Base-by-base conservation (phyloP, 2,797 vertebrate genomes). In the Huso huso region DNA sequence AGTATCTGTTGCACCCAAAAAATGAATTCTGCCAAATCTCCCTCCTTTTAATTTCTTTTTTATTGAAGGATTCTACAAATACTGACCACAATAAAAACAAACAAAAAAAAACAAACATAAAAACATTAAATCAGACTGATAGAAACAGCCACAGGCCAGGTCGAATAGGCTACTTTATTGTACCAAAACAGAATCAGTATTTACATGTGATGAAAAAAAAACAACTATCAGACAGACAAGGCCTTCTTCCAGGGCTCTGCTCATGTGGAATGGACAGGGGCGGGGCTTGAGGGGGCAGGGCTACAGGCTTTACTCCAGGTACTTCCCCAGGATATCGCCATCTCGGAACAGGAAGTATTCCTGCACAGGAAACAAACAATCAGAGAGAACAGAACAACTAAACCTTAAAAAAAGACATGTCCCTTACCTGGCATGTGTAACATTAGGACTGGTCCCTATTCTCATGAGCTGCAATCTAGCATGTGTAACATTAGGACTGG, bases 311-410 rank as follows among this genome's bases (percentile, higher is more conserved):
- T 86, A 98, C 8, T 95, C 91, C n/a, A 91, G 55, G 0, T 95
- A 98, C 82, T 98, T 99, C 52, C 95, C 97, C 53, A 99, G 92
- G 78, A 99, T 98, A 74, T 99, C 96, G 51, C 83, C 91, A 69
- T 99, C 95, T 83, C 97, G 93, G 84, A 99, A 99, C 81, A 99
- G 85, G 85, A 91, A 99, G 74, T 99, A 99, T 66, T 99, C 97
- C 97, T 99, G 77, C 72, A 80, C 79, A 71, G 64, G 1, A 64
- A 51, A 65, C 48, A 66, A 49, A 11, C 49, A 49, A 68, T n/a
- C 66, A 50, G 4, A 18, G 57, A 53, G 6, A 7, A 59, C 8
- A 8, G 6, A 11, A 51, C n/a, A 51, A 15, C 7, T 3, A 3
- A 37, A 37, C 23, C 23, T 37, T 18, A 18, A 18, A 37, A 37